Conservation (phyloP, 2,113 vertebrate genomes). For the Archilochus colubris region DNA sequence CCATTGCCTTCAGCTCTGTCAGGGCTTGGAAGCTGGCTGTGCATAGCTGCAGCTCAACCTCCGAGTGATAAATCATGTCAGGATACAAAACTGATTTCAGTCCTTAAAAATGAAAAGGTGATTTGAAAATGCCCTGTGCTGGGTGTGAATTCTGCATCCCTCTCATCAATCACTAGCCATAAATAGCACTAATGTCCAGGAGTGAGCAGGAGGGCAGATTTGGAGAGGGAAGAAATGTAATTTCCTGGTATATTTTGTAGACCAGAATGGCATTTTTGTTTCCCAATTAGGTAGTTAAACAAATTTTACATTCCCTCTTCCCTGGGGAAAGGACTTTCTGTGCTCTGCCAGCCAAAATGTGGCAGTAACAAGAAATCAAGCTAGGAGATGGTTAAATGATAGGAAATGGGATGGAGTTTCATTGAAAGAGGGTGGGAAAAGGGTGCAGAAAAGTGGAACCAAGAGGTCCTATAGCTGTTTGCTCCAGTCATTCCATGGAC, state of each 20-base stretch:
- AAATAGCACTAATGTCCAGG: constrained; percentile 62
- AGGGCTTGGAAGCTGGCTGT: constrained; percentile 15
- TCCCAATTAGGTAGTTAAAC: not conserved
- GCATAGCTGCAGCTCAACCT: not conserved
- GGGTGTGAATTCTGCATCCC: constrained; percentile 32
- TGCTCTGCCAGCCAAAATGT: not conserved
- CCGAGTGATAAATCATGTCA: constrained; percentile 57
- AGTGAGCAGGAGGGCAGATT: constrained; percentile 44
- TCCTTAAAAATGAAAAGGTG: constrained; percentile 69
- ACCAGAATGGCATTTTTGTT: not conserved
- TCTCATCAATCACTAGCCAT: constrained; percentile 65
- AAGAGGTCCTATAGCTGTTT: not conserved
- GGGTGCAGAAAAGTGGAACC: not conserved
- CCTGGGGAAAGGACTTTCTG: not conserved
- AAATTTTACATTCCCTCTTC: not conserved
- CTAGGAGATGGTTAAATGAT: not conserved
- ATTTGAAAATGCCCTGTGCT: constrained; percentile 54
- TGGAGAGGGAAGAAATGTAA: not conserved
- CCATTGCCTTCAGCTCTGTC: not conserved
- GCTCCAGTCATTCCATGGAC: rapidly evolving
- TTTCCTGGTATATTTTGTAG: constrained; percentile 28
- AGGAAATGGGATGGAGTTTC: not conserved
- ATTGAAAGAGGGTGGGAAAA: not conserved
- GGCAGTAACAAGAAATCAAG: not conserved
- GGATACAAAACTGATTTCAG: constrained; percentile 43